Conservation (phyloP, 2,797 vertebrate genomes). For the Siniperca scherzeri region DNA sequence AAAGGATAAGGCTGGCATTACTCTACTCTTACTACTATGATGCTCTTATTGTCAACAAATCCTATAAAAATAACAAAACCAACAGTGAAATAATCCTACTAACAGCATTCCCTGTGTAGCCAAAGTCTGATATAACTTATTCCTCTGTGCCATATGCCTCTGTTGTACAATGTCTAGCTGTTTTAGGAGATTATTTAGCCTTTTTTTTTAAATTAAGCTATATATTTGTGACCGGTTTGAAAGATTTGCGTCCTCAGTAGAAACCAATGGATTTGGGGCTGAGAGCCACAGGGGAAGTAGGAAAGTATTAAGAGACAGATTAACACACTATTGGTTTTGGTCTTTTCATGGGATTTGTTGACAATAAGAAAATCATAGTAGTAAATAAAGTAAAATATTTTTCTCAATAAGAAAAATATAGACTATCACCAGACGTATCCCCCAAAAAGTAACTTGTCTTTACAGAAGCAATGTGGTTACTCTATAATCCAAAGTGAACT, state of each 20-base stretch:
- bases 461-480: not conserved
- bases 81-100: not conserved
- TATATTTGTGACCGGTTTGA: not conserved
- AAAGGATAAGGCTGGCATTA: not conserved
- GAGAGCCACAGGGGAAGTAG: not conserved
- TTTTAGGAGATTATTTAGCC: not conserved
- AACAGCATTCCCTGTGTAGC: not conserved
- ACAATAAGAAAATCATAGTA: not conserved
- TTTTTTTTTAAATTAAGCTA: not conserved
- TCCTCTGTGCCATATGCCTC: not conserved
- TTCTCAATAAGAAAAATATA: not conserved
- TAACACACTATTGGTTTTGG: not conserved
- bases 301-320: not conserved
- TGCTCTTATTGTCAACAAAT: constrained; percentile 1
- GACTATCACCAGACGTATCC: not conserved
- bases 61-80: not conserved
- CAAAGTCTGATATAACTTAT: not conserved
- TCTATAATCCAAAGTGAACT: not conserved
- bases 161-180: too few relatives aligned
- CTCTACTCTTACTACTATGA: not conserved
- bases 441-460: not conserved
- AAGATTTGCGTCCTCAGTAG: not conserved
- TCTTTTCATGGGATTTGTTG: constrained; percentile 4
- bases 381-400: not conserved
- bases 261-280: not conserved